These are phyloP conservation scores for Melitaea cinxia DNA, from an alignment of 1,140 invertebrate species.

Conservation along the genomic window DNA sequence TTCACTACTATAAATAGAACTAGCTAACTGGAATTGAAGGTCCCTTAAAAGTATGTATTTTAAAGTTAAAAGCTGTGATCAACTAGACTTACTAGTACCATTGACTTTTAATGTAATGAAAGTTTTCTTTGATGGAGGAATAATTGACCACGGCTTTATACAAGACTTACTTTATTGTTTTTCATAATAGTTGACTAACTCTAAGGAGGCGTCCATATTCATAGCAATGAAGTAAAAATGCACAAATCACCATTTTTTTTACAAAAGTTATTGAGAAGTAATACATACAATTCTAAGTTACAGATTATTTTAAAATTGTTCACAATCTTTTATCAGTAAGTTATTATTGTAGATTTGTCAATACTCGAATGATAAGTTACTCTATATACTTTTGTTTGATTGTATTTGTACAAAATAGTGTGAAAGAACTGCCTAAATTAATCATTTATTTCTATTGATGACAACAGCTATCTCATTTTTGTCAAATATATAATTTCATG, in stretches of 20 bases:
- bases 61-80: conserved; percentile 73
- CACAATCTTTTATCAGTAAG: conserved; percentile 65
- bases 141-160: conserved; percentile 75
- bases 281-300: conserved; percentile 74
- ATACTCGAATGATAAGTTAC: conserved; percentile 57
- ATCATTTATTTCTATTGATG: neutral
- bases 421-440: conserved; percentile 6
- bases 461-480: too few relatives aligned
- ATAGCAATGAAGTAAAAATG: conserved; percentile 77
- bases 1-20: conserved; percentile 80
- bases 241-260: conserved; percentile 77
- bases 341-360: conserved; percentile 65
- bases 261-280: conserved; percentile 75
- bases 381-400: conserved; percentile 2
- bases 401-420: neutral
- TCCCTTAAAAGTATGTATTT: conserved; percentile 80
- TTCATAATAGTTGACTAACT: conserved; percentile 77
- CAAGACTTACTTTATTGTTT: conserved; percentile 78
- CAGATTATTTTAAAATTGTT: conserved; percentile 66
- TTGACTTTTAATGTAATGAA: conserved; percentile 11
- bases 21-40: conserved; percentile 81
- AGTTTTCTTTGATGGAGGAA: conserved; percentile 25
- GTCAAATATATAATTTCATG: too few relatives aligned
- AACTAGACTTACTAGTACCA: conserved; percentile 51
- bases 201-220: conserved; percentile 79